phyloP scores from a whole-genome alignment of 64 coral and sea anemone genomes.

The Stichodactyla helianthus region DNA sequence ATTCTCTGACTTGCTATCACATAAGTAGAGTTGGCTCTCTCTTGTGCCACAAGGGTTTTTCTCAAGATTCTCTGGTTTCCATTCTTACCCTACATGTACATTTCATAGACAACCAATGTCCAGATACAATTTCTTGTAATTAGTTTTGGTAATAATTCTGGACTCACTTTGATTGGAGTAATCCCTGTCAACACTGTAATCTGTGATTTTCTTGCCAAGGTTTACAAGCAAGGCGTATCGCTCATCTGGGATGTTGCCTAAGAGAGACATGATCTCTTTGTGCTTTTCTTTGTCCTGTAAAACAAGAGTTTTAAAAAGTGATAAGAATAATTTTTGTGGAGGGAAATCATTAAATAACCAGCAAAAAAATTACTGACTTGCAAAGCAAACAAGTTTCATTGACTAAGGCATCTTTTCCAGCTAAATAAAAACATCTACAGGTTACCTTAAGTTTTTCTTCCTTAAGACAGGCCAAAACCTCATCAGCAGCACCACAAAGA shows the following conservation, averaged over 20 bases:
- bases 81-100: background rate
- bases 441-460: slow-evolving; percentile 94
- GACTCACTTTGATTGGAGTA: slow-evolving; percentile 75
- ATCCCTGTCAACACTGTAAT: slow-evolving; percentile 90
- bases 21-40: too few relatives aligned
- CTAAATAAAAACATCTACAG: background rate
- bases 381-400: background rate
- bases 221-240: slow-evolving; percentile 88
- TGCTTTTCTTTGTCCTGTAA: slow-evolving; percentile 89
- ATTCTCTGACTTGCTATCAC: too few relatives aligned
- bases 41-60: too few relatives aligned
- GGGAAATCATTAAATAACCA: too few relatives aligned
- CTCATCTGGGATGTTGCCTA: slow-evolving; percentile 90
- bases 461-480: slow-evolving; percentile 83
- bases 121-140: too few relatives aligned
- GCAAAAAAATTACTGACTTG: too few relatives aligned
- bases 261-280: slow-evolving; percentile 87
- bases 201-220: slow-evolving; percentile 95
- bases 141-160: background rate
- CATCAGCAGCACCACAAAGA: slow-evolving; percentile 95
- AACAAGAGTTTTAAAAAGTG: background rate
- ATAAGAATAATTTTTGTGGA: too few relatives aligned
- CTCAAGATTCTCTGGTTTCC: too few relatives aligned
- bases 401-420: background rate
- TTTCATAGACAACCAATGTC: too few relatives aligned